Percentiles rank a stretch among this genome's conserved stretches.
Evolutionary conservation across 2,888 invertebrate genomes (phyloP).

Genomic region (Mythimna loreyi): DNA sequence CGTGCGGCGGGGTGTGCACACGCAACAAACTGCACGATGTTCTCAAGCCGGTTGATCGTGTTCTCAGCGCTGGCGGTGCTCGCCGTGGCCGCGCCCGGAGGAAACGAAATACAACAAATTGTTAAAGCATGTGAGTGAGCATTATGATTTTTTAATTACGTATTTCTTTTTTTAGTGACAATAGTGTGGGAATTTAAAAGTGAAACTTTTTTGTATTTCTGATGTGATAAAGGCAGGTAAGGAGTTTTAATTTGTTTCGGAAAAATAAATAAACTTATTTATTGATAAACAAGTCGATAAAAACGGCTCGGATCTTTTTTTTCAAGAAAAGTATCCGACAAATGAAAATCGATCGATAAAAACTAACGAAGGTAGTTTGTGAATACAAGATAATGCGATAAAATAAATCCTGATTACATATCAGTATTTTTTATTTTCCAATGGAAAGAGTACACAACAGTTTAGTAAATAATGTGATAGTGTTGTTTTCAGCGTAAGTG

Average conservation of each 20-base stretch:
- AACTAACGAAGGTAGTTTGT: constrained; percentile 38
- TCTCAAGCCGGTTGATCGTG: constrained; percentile 68
- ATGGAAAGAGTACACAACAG: constrained; percentile 16
- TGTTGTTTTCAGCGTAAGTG: constrained; percentile 14
- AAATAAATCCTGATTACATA: constrained; percentile 46
- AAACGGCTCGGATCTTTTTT: constrained; percentile 1
- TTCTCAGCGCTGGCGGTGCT: constrained; percentile 67
- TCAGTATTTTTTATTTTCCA: constrained; percentile 29
- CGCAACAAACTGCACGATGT: constrained; percentile 67
- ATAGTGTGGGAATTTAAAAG: background rate
- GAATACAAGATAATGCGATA: constrained; percentile 44
- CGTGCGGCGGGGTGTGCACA: constrained; percentile 58
- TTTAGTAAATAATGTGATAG: background rate
- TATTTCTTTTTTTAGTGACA: background rate
- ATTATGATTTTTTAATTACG: background rate
- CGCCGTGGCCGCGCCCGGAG: constrained; percentile 61
- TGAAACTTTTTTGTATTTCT: constrained; percentile 20
- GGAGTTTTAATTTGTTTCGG: background rate
- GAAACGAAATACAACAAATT: constrained; percentile 62
- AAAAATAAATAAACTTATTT: constrained; percentile 1
- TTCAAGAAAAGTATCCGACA: constrained; percentile 26
- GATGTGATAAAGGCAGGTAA: constrained; percentile 13
- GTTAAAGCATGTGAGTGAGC: constrained; percentile 59
- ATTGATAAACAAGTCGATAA: background rate
- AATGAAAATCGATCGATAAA: constrained; percentile 42